Conservation (phyloP, 2,888 invertebrate genomes). For the Tenthredo notha region DNA sequence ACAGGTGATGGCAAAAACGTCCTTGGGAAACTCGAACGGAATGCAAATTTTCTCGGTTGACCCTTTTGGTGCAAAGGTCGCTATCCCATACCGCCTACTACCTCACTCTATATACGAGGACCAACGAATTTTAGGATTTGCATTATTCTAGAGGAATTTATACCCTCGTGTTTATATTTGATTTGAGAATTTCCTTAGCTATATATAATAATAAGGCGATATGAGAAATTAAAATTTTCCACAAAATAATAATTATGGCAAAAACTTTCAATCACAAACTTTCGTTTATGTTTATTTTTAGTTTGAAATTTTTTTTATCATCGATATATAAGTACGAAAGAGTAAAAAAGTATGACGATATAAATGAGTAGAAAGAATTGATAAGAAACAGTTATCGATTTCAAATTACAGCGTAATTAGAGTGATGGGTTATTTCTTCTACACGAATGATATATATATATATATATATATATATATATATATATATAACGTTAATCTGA, state of each 20-base stretch:
- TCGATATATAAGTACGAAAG: too few relatives aligned
- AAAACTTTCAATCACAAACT: not conserved
- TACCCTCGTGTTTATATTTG: too few relatives aligned
- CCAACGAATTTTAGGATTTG: not conserved
- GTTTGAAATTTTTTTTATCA: not conserved
- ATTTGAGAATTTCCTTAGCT: not conserved
- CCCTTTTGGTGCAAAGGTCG: constrained; percentile 46
- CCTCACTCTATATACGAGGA: not conserved
- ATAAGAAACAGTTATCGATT: constrained; percentile 16
- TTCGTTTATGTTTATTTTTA: not conserved
- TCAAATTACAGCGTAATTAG: constrained; percentile 19
- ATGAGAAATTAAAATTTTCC: not conserved
- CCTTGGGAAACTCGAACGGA: not conserved
- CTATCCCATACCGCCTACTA: not conserved
- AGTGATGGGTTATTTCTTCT: not conserved
- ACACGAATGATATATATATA: too few relatives aligned
- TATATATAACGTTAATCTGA: not conserved
- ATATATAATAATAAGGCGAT: too few relatives aligned
- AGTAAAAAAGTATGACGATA: not conserved
- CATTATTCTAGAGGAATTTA: not conserved
- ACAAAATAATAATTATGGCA: not conserved
- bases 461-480: too few relatives aligned
- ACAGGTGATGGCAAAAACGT: constrained; percentile 49
- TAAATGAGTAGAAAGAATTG: not conserved
- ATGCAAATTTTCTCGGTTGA: constrained; percentile 41